Conservation (phyloP, 1,140 invertebrate species). For the Argopecten irradians region DNA sequence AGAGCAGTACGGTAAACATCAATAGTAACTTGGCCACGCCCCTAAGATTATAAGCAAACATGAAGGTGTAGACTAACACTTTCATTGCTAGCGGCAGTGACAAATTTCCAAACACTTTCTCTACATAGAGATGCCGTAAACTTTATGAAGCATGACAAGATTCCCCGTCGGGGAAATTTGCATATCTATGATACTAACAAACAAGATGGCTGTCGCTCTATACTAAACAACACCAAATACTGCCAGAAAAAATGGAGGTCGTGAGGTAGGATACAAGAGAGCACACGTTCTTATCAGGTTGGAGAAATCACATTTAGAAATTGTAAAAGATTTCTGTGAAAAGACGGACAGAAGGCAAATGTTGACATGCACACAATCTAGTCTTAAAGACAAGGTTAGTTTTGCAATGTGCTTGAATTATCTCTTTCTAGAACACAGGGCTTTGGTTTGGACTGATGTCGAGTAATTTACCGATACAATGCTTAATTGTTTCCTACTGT, state of each 20-base stretch:
- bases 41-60: slow-evolving; percentile 47
- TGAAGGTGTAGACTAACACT: slow-evolving; percentile 42
- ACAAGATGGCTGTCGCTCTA: neutral
- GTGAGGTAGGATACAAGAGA: neutral
- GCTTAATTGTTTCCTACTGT: slow-evolving; percentile 1
- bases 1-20: slow-evolving; percentile 28
- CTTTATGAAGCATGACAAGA: slow-evolving; percentile 33
- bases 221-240: slow-evolving; percentile 1
- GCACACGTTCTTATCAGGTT: slow-evolving; percentile 14
- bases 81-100: slow-evolving; percentile 42
- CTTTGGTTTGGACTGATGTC: neutral
- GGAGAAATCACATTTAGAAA: slow-evolving; percentile 18
- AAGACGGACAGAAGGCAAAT: slow-evolving; percentile 8
- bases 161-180: slow-evolving; percentile 29
- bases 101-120: slow-evolving; percentile 46
- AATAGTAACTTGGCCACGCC: slow-evolving; percentile 34
- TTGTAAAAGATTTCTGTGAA: neutral
- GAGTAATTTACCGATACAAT: neutral
- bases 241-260: neutral
- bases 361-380: neutral
- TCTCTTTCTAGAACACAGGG: neutral
- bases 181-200: slow-evolving; percentile 12
- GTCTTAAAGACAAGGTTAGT: slow-evolving; percentile 1
- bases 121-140: slow-evolving; percentile 29
- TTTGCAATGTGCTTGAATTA: neutral